Percentiles rank a stretch among this genome's conserved stretches.
Conservation (phyloP, 2,113 vertebrate genomes). For the Coptodon bakossiorum region DNA sequence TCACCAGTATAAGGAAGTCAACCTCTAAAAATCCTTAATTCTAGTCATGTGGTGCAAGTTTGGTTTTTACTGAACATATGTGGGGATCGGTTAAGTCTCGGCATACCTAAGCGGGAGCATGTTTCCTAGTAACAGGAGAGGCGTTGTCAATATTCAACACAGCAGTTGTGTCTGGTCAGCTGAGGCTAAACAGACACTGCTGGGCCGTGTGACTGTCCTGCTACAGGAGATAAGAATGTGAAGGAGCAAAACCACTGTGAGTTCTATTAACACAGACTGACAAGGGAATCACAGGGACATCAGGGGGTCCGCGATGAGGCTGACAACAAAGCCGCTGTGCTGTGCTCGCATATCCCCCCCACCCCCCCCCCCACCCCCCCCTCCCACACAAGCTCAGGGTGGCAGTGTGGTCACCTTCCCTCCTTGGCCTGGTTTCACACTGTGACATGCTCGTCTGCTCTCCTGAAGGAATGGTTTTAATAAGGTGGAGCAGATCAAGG, state of each 20-base stretch:
- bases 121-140: neutral
- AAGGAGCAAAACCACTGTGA: constrained; percentile 37
- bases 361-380: neutral
- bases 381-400: constrained; percentile 33
- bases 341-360: neutral
- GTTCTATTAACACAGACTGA: constrained; percentile 62
- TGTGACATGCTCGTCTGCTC: constrained; percentile 83
- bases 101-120: neutral
- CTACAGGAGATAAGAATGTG: constrained; percentile 48
- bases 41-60: neutral
- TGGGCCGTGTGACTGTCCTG: constrained; percentile 11
- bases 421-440: constrained; percentile 57
- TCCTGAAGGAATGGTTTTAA: constrained; percentile 91
- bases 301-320: constrained; percentile 43
- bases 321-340: constrained; percentile 41
- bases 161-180: constrained; percentile 26
- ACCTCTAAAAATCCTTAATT: neutral
- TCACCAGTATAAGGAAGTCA: neutral
- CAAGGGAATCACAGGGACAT: constrained; percentile 60
- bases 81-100: neutral
- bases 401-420: constrained; percentile 59
- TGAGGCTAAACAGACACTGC: neutral
- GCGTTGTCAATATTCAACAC: constrained; percentile 23
- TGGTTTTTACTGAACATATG: neutral
- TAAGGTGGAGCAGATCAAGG: constrained; percentile 79